Conservation (phyloP, 2,888 invertebrate species). For the Taphrorychus bicolor region DNA sequence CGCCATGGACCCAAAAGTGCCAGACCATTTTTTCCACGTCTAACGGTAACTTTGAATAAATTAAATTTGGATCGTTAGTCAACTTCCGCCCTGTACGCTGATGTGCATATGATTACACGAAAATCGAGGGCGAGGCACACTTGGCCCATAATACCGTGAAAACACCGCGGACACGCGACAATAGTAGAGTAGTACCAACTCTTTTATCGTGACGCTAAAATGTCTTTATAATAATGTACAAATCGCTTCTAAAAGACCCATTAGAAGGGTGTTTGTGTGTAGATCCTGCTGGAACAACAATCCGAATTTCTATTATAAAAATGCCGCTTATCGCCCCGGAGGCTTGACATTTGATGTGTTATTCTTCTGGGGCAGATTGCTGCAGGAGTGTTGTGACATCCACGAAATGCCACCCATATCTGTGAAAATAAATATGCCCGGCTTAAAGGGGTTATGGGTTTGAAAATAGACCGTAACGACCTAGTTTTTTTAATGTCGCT, state of each 20-base stretch:
- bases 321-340: background rate
- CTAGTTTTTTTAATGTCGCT: background rate
- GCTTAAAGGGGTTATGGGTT: background rate
- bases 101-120: constrained; percentile 19
- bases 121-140: constrained; percentile 14
- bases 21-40: constrained; percentile 2
- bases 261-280: background rate
- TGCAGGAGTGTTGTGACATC: background rate
- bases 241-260: background rate
- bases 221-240: no score
- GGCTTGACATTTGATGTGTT: background rate
- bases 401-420: background rate
- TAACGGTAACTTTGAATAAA: constrained; percentile 20
- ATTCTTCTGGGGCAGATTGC: background rate
- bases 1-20: background rate
- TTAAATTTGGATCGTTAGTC: constrained; percentile 29
- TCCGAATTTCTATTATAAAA: background rate
- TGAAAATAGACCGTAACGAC: background rate
- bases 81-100: constrained; percentile 20
- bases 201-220: no score
- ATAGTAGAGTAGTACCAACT: no score
- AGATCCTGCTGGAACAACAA: background rate
- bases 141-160: constrained; percentile 11
- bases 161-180: constrained; percentile 16
- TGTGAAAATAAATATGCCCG: background rate